Conservation (phyloP, 2,113 vertebrate species). For the Zosterops hypoxanthus region DNA sequence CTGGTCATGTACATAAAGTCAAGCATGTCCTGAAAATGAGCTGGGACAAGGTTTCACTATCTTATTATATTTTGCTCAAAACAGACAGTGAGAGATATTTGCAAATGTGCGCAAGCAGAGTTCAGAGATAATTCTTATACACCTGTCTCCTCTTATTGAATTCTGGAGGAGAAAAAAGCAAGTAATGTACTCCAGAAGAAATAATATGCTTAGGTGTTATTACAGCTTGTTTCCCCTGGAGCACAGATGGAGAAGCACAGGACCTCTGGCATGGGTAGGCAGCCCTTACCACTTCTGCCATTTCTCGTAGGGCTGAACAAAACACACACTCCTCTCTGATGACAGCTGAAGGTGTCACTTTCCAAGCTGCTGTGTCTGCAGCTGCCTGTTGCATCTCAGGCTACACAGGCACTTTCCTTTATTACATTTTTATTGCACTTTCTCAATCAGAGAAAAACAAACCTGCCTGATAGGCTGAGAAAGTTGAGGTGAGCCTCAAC, state of each 20-base stretch:
- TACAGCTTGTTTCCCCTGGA: not conserved
- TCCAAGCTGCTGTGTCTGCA: not conserved
- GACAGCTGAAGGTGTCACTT: not conserved
- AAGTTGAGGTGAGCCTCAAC: not conserved
- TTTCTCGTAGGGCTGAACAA: not conserved
- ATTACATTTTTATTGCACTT: not conserved
- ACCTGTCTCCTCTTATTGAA: not conserved
- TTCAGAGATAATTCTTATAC: not conserved
- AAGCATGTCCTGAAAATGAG: not conserved
- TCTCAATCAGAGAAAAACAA: not conserved
- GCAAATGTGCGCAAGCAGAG: not conserved
- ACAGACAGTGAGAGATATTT: not conserved
- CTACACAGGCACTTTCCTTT: not conserved
- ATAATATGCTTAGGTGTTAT: accelerated
- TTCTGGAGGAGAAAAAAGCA: accelerated
- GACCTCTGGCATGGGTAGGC: not conserved
- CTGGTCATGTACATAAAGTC: not conserved
- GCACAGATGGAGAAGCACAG: not conserved
- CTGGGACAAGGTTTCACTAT: not conserved
- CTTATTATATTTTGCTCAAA: not conserved
- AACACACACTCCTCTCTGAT: not conserved
- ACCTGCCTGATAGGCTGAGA: not conserved
- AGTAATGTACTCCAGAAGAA: not conserved
- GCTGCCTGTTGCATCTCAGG: not conserved
- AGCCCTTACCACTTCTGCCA: not conserved